phyloP scores from a whole-genome alignment of 2,113 vertebrate genomes.

The Pterocles orientalis region DNA sequence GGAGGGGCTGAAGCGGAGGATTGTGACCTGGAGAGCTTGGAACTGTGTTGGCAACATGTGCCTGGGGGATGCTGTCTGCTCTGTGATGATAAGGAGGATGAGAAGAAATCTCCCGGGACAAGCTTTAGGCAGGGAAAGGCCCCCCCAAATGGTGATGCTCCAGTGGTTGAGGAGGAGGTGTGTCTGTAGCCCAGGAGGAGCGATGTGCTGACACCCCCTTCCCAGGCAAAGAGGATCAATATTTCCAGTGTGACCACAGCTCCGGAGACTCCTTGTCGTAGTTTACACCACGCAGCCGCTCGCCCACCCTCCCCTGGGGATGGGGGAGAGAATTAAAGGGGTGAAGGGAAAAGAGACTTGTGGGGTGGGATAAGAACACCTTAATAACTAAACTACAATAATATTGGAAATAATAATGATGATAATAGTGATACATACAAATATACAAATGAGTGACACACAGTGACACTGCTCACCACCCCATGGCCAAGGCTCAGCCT shows the following conservation, averaged over 20 bases:
- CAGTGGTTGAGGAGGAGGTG: accelerated
- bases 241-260: neutral
- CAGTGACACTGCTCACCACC: too few species aligned
- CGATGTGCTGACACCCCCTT: neutral
- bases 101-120: accelerated
- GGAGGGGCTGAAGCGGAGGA: neutral
- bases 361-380: too few species aligned
- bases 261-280: neutral
- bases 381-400: too few species aligned
- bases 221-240: neutral
- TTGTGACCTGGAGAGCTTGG: neutral
- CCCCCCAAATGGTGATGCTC: accelerated
- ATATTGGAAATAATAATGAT: too few species aligned
- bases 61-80: neutral
- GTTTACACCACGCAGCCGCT: too few species aligned
- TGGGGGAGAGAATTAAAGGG: too few species aligned
- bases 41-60: neutral
- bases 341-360: too few species aligned
- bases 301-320: too few species aligned
- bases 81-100: accelerated
- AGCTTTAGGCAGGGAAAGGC: neutral
- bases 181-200: neutral
- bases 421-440: too few species aligned
- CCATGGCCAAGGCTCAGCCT: too few species aligned
- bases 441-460: too few species aligned